These are phyloP conservation scores for Lasioglossum figueresi DNA, from an alignment of 2,888 invertebrate genomes.

Conservation along the genomic window DNA sequence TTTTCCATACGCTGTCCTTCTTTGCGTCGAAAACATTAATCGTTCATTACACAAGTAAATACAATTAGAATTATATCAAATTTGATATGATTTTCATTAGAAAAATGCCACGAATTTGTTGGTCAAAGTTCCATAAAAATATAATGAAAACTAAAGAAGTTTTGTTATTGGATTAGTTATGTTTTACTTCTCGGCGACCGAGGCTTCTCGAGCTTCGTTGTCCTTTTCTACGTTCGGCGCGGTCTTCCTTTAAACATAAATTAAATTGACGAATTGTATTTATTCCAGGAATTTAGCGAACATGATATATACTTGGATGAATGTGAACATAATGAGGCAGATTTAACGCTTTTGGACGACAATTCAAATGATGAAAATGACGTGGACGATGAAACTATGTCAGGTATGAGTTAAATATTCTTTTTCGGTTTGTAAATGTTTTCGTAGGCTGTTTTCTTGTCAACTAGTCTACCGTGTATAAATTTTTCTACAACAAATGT, in stretches of 20 bases:
- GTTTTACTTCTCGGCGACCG: too few relatives aligned
- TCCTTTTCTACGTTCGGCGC: too few relatives aligned
- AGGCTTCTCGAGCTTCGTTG: too few relatives aligned
- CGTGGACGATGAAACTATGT: conserved; percentile 94
- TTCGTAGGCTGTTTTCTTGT: neutral
- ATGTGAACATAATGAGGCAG: conserved; percentile 84
- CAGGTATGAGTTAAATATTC: conserved; percentile 85
- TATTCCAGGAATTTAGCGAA: conserved; percentile 86
- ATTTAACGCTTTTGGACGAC: conserved; percentile 86
- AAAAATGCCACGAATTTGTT: too few relatives aligned
- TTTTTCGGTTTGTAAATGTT: neutral
- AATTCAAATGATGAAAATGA: conserved; percentile 93
- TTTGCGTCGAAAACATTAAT: too few relatives aligned
- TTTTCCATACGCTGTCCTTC: too few relatives aligned
- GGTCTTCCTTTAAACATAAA: neutral
- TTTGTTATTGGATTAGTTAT: too few relatives aligned
- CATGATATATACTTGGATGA: conserved; percentile 88
- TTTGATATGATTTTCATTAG: too few relatives aligned
- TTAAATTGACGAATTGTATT: neutral
- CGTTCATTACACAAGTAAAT: too few relatives aligned
- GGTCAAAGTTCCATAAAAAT: too few relatives aligned
- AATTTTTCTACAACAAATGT: conserved; percentile 11
- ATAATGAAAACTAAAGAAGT: too few relatives aligned
- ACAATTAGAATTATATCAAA: too few relatives aligned
- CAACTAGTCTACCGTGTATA: conserved; percentile 4